phyloP scores from a whole-genome alignment of 2,797 vertebrate species.

The Protosalanx chinensis region DNA sequence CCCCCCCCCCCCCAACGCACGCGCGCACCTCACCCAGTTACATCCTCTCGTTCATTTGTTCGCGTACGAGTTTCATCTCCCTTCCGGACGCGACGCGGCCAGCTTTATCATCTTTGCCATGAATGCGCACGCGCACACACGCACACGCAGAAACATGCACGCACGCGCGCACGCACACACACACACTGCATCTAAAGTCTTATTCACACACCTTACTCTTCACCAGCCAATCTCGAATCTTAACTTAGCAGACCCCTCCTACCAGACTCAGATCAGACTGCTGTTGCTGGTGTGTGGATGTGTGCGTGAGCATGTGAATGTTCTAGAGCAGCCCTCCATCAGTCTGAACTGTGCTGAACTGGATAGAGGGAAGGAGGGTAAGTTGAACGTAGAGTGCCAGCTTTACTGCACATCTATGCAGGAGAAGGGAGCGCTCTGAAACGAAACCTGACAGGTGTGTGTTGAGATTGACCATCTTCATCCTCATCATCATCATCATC shows the following conservation, averaged over 20 bases:
- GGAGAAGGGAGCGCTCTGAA: constrained; percentile 43
- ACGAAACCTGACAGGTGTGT: neutral
- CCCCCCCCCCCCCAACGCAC: constrained; percentile 11
- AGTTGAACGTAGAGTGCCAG: too few species aligned
- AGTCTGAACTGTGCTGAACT: neutral
- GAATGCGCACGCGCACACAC: neutral
- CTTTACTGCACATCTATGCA: constrained; percentile 16
- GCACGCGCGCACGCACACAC: too few species aligned
- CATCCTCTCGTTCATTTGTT: neutral
- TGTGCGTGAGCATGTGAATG: constrained; percentile 14
- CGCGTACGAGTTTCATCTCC: neutral
- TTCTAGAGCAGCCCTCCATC: constrained; percentile 9
- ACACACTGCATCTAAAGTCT: neutral
- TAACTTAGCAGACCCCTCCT: neutral
- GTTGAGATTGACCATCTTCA: neutral
- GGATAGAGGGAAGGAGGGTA: constrained; percentile 18
- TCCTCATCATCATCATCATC: constrained; percentile 18
- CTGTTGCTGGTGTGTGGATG: constrained; percentile 45
- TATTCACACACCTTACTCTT: constrained; percentile 5
- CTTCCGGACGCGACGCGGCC: neutral
- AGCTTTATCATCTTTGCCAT: neutral
- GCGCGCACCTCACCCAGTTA: constrained; percentile 2
- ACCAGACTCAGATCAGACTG: neutral
- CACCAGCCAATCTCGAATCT: neutral
- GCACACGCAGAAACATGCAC: neutral